Evolutionary conservation across 2,888 invertebrate genomes (phyloP), one percentile per base, ranked within the genome.

Genomic region (Harmothoe impar): DNA sequence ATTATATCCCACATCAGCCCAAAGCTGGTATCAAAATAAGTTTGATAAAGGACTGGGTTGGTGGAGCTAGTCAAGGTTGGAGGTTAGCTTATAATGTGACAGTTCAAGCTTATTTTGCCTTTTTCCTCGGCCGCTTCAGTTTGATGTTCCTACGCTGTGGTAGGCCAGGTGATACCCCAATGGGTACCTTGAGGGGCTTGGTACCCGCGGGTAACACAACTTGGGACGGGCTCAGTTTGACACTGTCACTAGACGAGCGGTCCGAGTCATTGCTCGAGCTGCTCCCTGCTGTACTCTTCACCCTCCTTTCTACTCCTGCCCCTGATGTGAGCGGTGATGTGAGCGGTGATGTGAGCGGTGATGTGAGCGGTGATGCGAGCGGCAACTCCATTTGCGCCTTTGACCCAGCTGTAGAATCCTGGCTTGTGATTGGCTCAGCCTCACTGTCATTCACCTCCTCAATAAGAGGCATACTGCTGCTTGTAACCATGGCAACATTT

Each of bases 121-220:
- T 86, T 52, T 54, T 56, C 23, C 86, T 20, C 23, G 86, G 52
- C 33, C 86, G 23, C 52, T 56, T 86, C 54, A 86, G 86, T 31
- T 86, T 86, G 52, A 86, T 54, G 17, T 25, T 56, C 86, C 86
- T 20, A 5, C 86, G 3, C 56, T 54, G 86, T 3, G 86, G 86
- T 1, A 86, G 86, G 12, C 54, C 86, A 10, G 86, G 86, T 1
- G 86, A 86, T 25, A 86, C 31, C 15, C 86, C 86, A 23, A 10
- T 25, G 25, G 86, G 86, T 0, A 33, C 31, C 33, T n/a, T 0
- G 0, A 86, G 29, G 15, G 86, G 86, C 15, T 15, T n/a, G 17
- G 86, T 86, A 25, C 86, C 86, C 7, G 1, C 33, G 0, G 86
- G 86, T 15, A 86, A 54, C 52, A 86, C 29, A 10, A 56, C 10